Conservation (phyloP, 2,797 vertebrate genomes). For the Hyperoplus lanceolatus region DNA sequence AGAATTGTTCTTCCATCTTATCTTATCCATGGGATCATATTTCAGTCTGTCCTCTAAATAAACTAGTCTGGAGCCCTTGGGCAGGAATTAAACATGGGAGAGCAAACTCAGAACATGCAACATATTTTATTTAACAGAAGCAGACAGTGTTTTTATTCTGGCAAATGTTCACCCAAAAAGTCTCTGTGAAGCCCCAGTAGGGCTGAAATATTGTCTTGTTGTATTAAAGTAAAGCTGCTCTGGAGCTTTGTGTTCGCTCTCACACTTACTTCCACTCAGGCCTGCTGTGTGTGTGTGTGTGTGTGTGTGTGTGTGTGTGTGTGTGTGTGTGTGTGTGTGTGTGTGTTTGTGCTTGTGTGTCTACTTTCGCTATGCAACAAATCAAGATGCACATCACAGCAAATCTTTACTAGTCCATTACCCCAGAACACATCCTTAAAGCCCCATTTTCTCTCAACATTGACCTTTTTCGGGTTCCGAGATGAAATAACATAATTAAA, state of each 20-base stretch:
- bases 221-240: slow-evolving; percentile 51
- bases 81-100: slow-evolving; percentile 27
- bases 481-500: neutral
- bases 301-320: neutral
- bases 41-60: slow-evolving; percentile 49
- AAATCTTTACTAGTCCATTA: slow-evolving; percentile 23
- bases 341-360: neutral
- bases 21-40: slow-evolving; percentile 39
- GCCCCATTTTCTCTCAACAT: slow-evolving; percentile 7
- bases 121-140: slow-evolving; percentile 57
- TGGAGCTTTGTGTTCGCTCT: slow-evolving; percentile 41
- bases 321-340: neutral
- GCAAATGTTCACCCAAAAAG: slow-evolving; percentile 22
- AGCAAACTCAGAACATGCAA: slow-evolving; percentile 25
- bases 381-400: slow-evolving; percentile 40
- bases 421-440: neutral
- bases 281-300: neutral
- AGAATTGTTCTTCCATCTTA: slow-evolving; percentile 22
- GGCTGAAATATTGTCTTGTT: slow-evolving; percentile 48
- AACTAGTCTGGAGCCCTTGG: slow-evolving; percentile 37
- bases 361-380: slow-evolving; percentile 26
- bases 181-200: slow-evolving; percentile 38
- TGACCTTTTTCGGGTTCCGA: slow-evolving; percentile 9
- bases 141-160: slow-evolving; percentile 43
- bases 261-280: slow-evolving; percentile 29